phyloP scores from a whole-genome alignment of 2,113 vertebrate species.

The Pygoscelis adeliae region DNA sequence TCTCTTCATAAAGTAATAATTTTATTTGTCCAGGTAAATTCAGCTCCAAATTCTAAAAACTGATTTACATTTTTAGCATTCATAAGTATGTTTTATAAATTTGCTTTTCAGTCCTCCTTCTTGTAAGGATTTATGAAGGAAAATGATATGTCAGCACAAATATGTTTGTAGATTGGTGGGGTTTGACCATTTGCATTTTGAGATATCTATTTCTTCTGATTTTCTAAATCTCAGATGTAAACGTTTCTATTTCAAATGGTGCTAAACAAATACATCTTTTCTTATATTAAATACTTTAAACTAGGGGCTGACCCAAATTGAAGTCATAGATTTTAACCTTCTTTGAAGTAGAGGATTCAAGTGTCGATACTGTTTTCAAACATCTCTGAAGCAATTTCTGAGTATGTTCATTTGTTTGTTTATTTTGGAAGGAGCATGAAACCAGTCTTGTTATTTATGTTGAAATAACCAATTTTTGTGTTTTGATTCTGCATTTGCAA shows the following conservation, averaged over 20 bases:
- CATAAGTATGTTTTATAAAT: not conserved
- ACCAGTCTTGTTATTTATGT: not conserved
- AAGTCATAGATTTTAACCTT: not conserved
- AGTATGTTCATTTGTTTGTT: not conserved
- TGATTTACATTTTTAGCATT: not conserved
- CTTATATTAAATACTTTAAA: not conserved
- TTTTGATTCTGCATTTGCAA: not conserved
- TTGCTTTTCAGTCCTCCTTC: not conserved
- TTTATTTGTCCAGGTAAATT: not conserved
- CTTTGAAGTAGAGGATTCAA: not conserved
- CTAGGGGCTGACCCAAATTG: not conserved
- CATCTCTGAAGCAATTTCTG: not conserved
- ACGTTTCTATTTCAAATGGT: not conserved
- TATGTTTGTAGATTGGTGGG: not conserved
- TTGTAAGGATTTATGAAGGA: not conserved
- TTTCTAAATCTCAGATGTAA: not conserved
- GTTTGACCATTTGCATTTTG: not conserved
- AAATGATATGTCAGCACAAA: not conserved
- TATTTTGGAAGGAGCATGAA: not conserved
- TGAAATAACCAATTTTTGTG: not conserved
- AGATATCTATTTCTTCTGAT: not conserved
- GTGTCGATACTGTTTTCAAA: not conserved
- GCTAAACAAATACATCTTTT: not conserved
- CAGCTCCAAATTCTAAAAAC: not conserved
- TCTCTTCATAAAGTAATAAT: not conserved